Evolutionary conservation across 1,140 invertebrate genomes (phyloP), one percentile per base, ranked within the genome.

Genomic region (Dysdera silvatica): DNA sequence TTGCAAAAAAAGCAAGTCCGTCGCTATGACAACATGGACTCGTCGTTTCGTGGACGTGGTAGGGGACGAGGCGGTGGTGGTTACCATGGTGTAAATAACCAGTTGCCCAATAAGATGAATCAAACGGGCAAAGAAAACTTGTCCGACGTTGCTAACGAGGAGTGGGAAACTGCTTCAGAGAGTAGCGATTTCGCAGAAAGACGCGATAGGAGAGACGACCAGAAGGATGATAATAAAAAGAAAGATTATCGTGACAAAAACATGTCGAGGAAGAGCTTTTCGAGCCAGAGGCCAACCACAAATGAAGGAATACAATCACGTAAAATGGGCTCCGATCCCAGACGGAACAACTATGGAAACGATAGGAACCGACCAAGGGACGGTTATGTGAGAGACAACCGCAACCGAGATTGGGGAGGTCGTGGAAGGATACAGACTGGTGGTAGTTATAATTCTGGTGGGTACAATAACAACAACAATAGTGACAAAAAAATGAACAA

Each of bases 91-190:
- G 53, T 66, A 52, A 55, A 67, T 18, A 41, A 59, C 33, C 45
- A 45, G 23, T 45, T 61, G n/a, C 32, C 55, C 41, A 55, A 29
- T 28, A 59, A 63, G 48, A 48, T 55, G 14, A 41, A 51, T 32
- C 51, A 75, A 71, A 66, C 67, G 76, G 26, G 71, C n/a, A 76
- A 76, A 69, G 73, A 77, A 62, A 74, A 76, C 32, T 78, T 77
- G 20, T 79, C 77, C n/a, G 79, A 81, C 67, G 74, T 74, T 23
- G 74, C 72, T 16, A 79, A 78, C 65, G 79, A 80, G 52, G 81
- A 82, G 61, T 82, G 81, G 81, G 81, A 82, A 70, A 82, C 81
- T 31, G 81, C 81, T n/a, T 82, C 80, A n/a, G 81, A 82, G 68
- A 81, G 79, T 68, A 82, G 81, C 72, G 80, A 80, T 69, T 71